Evolutionary conservation across 2,113 vertebrate species (phyloP), one percentile per base, ranked within the genome.

Genomic region (Ornithorhynchus anatinus): DNA sequence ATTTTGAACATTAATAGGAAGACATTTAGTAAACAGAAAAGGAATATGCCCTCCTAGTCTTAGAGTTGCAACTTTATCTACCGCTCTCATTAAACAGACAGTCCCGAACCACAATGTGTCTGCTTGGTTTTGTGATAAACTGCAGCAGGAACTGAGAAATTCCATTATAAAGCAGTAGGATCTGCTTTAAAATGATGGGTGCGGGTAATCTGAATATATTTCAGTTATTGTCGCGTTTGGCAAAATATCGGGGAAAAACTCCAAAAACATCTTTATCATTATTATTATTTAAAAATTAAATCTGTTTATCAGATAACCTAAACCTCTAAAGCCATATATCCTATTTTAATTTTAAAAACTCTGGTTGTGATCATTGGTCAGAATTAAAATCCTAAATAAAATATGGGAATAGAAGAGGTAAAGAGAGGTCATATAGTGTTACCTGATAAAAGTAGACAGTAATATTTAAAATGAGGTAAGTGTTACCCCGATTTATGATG

Each of bases 381-480:
- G 91, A 93, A 93, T 92, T 93, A 93, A 93, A 92, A 84, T 89
- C 80, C 69, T 89, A 90, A 89, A 91, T 94, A 94, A 94, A 93
- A 93, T 94, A 94, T 91, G 89, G 90, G 86, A 88, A 88, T 84
- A 87, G 87, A 81, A 77, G 84, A 93, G 92, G 88, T 84, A 90
- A 92, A 68, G 43, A 85, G 84, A 93, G 91, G 90, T 94, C 93
- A 94, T 93, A 89, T 92, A 92, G 93, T 95, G 94, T 94, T 94
- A 94, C 89, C 85, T 95, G 94, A 95, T 94, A 94, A 94, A 94
- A 94, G 92, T 79, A 94, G 93, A 94, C 92, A 94, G 93, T 93
- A 93, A 94, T 93, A 94, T 94, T 93, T 92, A 93, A 93, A 93
- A 91, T 94, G 93, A 95, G 90, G 92, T 94, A 95, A 95, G 94